Percentiles rank a stretch among this genome's conserved stretches.
These are phyloP conservation scores for Lydus trimaculatus DNA, from an alignment of 2,888 invertebrate genomes.

Conservation along the genomic window DNA sequence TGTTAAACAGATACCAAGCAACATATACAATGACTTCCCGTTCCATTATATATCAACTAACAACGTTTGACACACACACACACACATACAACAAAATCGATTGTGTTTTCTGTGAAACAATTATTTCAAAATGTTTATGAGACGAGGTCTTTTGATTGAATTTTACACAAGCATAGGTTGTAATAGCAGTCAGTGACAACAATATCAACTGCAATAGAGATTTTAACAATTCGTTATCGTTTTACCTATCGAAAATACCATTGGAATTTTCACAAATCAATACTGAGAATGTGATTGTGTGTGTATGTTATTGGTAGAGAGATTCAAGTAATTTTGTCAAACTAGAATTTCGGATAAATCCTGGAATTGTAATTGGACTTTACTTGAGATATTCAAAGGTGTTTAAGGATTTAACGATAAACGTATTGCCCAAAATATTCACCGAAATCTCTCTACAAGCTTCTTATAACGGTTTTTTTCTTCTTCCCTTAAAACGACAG, in stretches of 20 bases:
- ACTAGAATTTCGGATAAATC: not conserved
- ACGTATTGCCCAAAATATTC: not conserved
- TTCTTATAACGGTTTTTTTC: too few relatives aligned
- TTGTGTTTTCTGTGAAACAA: not conserved
- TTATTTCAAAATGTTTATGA: not conserved
- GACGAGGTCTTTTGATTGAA: not conserved
- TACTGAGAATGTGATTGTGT: too few relatives aligned
- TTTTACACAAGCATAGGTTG: not conserved
- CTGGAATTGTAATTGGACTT: not conserved
- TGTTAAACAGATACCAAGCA: slow-evolving; percentile 23
- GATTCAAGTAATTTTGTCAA: too few relatives aligned
- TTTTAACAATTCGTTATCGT: too few relatives aligned
- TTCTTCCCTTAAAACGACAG: too few relatives aligned
- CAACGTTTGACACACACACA: slow-evolving; percentile 24
- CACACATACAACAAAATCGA: too few relatives aligned
- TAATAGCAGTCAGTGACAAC: not conserved
- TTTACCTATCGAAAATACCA: too few relatives aligned
- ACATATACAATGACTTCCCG: slow-evolving; percentile 34
- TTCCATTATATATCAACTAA: slow-evolving; percentile 28
- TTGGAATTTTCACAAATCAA: not conserved
- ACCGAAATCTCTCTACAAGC: too few relatives aligned
- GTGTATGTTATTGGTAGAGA: too few relatives aligned
- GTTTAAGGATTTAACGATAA: not conserved
- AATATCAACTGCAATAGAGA: not conserved
- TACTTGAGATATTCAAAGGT: not conserved